Conservation (phyloP, 2,797 vertebrate species). For the Florisuga fusca region DNA sequence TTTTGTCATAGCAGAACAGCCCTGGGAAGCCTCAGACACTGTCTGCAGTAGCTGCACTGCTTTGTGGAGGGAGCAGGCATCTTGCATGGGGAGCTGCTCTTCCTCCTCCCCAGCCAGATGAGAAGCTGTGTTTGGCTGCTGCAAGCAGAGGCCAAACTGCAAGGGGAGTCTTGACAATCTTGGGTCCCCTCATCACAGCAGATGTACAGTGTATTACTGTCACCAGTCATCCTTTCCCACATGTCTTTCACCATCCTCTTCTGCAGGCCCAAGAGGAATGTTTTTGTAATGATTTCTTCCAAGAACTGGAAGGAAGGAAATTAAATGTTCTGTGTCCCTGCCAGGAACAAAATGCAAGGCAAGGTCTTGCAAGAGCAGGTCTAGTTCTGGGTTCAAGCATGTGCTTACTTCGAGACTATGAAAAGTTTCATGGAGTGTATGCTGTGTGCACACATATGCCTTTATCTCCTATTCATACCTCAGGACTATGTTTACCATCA, state of each 20-base stretch:
- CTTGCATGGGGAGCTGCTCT: fast-evolving
- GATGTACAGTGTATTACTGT: not conserved
- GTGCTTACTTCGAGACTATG: not conserved
- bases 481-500: not conserved
- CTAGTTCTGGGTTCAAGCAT: not conserved
- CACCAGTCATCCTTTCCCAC: not conserved
- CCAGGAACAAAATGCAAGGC: not conserved
- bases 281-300: not conserved
- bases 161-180: not conserved
- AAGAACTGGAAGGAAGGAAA: not conserved
- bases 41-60: not conserved
- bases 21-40: not conserved
- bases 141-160: not conserved
- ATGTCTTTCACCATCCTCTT: not conserved
- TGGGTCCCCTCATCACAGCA: not conserved
- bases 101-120: not conserved
- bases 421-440: not conserved
- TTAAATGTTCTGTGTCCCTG: not conserved
- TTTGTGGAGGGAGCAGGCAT: not conserved
- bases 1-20: not conserved
- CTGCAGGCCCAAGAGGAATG: not conserved
- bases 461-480: not conserved
- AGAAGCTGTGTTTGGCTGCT: not conserved
- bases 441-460: not conserved
- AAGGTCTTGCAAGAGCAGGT: not conserved